Evolutionary conservation across 53 echinoderm and acorn worm species (phyloP).

Genomic region (Arbacia lixula): DNA sequence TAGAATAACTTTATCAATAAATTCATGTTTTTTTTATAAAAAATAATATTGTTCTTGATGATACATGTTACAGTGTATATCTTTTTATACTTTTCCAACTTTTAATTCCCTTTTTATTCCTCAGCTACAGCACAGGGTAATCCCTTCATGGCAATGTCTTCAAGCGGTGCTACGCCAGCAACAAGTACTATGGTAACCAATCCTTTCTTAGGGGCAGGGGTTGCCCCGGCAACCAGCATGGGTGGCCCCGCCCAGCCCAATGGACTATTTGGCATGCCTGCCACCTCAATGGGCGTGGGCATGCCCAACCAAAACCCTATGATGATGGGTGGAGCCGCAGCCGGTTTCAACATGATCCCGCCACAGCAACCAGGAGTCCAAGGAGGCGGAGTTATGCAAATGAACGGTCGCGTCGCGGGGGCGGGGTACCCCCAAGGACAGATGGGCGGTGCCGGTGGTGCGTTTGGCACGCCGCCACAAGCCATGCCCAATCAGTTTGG

Average conservation of each 20-base stretch:
- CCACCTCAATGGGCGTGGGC: constrained; percentile 6
- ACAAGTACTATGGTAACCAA: constrained; percentile 59
- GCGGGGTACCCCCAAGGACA: constrained; percentile 37
- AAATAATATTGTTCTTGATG: too few relatives aligned
- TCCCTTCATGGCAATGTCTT: constrained; percentile 47
- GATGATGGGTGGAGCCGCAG: constrained; percentile 27
- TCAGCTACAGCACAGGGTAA: constrained; percentile 10
- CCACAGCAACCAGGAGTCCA: constrained; percentile 51
- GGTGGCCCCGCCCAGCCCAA: constrained; percentile 28
- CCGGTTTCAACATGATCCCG: not conserved
- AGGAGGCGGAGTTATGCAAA: constrained; percentile 35
- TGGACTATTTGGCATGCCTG: constrained; percentile 29
- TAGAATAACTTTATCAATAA: too few relatives aligned
- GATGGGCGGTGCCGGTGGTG: constrained; percentile 18
- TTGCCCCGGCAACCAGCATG: constrained; percentile 42
- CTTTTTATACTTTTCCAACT: too few relatives aligned
- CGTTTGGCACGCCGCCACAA: constrained; percentile 7
- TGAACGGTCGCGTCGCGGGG: constrained; percentile 43
- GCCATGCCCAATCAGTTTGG: constrained; percentile 45
- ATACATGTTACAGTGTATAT: too few relatives aligned
- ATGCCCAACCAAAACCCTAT: constrained; percentile 5
- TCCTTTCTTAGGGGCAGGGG: constrained; percentile 49
- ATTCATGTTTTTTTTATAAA: too few relatives aligned
- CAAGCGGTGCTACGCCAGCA: constrained; percentile 42
- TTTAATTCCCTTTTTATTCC: not conserved